Percentiles rank a stretch among this genome's conserved stretches.
Conservation (phyloP, 2,113 vertebrate species). For the Rana temporaria region DNA sequence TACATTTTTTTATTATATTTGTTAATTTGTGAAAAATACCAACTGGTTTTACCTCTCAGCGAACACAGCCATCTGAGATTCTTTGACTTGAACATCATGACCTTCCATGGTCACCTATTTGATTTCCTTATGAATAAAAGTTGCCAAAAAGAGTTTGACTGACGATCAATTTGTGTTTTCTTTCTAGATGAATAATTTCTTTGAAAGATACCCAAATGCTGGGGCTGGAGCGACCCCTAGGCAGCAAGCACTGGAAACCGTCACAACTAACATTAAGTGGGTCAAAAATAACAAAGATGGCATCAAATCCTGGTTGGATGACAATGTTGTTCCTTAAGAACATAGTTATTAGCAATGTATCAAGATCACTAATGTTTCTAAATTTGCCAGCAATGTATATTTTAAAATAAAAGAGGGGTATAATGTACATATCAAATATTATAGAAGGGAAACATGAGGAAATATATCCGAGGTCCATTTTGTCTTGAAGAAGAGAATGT, state of each 20-base stretch:
- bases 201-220: constrained; percentile 81
- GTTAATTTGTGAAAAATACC: too few relatives aligned
- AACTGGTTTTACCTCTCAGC: too few relatives aligned
- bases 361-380: background rate
- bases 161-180: constrained; percentile 35
- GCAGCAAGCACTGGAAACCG: constrained; percentile 86
- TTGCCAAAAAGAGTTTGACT: background rate
- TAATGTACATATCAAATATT: background rate
- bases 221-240: constrained; percentile 87
- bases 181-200: constrained; percentile 91
- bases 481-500: too few relatives aligned
- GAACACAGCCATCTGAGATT: too few relatives aligned
- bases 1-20: too few relatives aligned
- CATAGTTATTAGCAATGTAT: background rate
- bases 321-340: background rate
- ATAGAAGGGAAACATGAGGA: background rate
- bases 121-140: too few relatives aligned
- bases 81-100: too few relatives aligned
- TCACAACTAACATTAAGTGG: constrained; percentile 91
- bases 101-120: too few relatives aligned
- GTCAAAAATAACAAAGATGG: constrained; percentile 73
- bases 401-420: background rate
- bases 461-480: background rate
- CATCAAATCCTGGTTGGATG: constrained; percentile 78
- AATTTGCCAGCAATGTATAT: background rate